Evolutionary conservation across 2,888 invertebrate genomes (phyloP), one percentile per base, ranked within the genome.

Genomic region (Caenorhabditis sp.): DNA sequence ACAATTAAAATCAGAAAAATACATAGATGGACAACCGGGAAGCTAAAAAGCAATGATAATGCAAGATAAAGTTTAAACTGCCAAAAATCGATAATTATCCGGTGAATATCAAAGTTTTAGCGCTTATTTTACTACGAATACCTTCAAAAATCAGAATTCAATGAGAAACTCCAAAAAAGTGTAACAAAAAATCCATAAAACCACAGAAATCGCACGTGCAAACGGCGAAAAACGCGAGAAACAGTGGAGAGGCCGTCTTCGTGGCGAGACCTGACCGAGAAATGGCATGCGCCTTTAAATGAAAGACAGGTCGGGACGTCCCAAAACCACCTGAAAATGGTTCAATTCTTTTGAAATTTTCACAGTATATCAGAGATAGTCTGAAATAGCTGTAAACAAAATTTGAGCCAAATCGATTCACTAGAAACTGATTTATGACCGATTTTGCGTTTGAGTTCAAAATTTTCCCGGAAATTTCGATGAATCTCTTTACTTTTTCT

Each of bases 171-270:
- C 2, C 1, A 20, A 56, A 47, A 37, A 69, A 50, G 20, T 37
- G 9, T 6, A 50, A 9, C 15, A 32, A 50, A 61, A 37, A 44
- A 22, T 35, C 6, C 35, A 35, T 11, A 56, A 70, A 37, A 22
- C 11, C 37, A 5, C 4, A 20, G 50, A 62, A 61, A 50, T 40
- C 40, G 67, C 64, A 74, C 62, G 74, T 68, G 62, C 58, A 47
- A 50, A 51, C 62, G 24, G 53, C 40, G 32, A 64, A 35, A 44
- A 44, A 22, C 35, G 55, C 55, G 53, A 62, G 40, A 55, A 28
- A 22, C 20, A 80, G 70, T 51, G 74, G 71, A 74, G 51, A 80
- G 80, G 69, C 62, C 80, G 80, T 80, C 80, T 74, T 80, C 80
- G 74, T n/a, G 61, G 60, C 69, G 74, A 80, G 80, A 80, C 74